Percentiles rank a stretch among this genome's conserved stretches.
phyloP scores from a whole-genome alignment of 2,797 vertebrate genomes.

The Sitta carolinensis region DNA sequence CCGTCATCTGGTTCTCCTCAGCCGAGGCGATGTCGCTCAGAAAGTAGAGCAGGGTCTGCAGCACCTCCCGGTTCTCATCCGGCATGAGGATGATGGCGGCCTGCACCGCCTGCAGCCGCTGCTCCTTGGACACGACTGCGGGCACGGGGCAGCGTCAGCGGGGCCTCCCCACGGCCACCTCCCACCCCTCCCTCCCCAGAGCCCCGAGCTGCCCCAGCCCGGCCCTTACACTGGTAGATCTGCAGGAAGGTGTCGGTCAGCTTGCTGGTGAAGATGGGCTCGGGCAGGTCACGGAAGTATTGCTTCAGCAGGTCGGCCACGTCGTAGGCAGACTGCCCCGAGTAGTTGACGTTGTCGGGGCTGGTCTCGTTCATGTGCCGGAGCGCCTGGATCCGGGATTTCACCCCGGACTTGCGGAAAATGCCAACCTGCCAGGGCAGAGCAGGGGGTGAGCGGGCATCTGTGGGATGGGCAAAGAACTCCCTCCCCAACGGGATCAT shows the following conservation, averaged over 20 bases:
- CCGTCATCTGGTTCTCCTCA: slow-evolving; percentile 87
- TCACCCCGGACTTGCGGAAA: slow-evolving; percentile 87
- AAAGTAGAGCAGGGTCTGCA: slow-evolving; percentile 88
- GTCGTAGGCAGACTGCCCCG: slow-evolving; percentile 84
- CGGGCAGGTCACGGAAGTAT: slow-evolving; percentile 86
- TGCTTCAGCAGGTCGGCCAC: slow-evolving; percentile 88
- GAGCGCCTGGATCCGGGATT: slow-evolving; percentile 85
- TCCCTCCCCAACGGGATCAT: neutral
- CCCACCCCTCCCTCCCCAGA: neutral
- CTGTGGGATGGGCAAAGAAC: neutral
- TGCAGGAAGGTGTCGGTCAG: slow-evolving; percentile 86
- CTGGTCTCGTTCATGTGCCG: slow-evolving; percentile 83
- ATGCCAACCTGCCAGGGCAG: slow-evolving; percentile 79
- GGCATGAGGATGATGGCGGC: slow-evolving; percentile 83
- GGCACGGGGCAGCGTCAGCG: neutral
- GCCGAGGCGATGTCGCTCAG: slow-evolving; percentile 85
- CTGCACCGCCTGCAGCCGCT: slow-evolving; percentile 80
- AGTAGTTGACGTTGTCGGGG: slow-evolving; percentile 81
- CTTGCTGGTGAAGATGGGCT: slow-evolving; percentile 87
- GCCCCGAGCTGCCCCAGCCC: neutral
- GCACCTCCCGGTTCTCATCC: slow-evolving; percentile 86
- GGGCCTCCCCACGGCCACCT: accelerated
- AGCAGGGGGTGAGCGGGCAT: neutral
- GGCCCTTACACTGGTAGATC: slow-evolving; percentile 84
- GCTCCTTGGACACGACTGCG: slow-evolving; percentile 82